Base-by-base conservation (phyloP, 2,888 invertebrate species). In the Drosophila koepferae region DNA sequence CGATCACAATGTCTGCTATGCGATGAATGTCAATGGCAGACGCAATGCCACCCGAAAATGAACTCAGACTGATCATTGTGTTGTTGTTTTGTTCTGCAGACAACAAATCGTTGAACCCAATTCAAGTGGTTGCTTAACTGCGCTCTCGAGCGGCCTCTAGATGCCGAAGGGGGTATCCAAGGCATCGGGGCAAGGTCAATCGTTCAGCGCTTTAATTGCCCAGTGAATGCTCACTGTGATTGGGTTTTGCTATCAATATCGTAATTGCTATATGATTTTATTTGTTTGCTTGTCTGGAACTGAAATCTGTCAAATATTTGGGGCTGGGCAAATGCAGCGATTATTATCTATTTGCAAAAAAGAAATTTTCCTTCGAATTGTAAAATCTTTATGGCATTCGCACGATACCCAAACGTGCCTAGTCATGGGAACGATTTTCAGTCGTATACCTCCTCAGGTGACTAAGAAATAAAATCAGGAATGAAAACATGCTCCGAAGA, bases 311-410 rank as follows among this genome's bases (percentile, higher is more conserved):
- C 51, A 43, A 46, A 8, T 64, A 49, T 72, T 54, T 74, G 81
- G 81, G 75, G 70, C 59, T 28, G 44, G 48, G 56, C 65, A 63
- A 66, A 64, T 68, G 66, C 60, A 63, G 59, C 34, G 61, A 63
- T 63, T 76, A 76, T 76, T 76, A 80, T 74, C 78, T 87, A 38
- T 66, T 76, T 69, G 65, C 63, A 59, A 74, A 18, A 85, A 40
- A 28, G 6, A 28, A 85, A 86, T 60, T 86, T 85, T 86, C 84
- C 86, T 73, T 62, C 28, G 70, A 53, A 65, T 62, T 73, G 48
- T 85, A 86, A 83, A 83, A 5, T n/a, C 43, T 71, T 78, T 87
- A 76, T 74, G 72, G 49, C 1, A 28, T 40, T 58, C 64, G 28
- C 46, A 70, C 67, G 74, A 72, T 59, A 69, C 38, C 43, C 20